phyloP scores from a whole-genome alignment of 2,888 invertebrate species.

The Pemphredon lugubris region DNA sequence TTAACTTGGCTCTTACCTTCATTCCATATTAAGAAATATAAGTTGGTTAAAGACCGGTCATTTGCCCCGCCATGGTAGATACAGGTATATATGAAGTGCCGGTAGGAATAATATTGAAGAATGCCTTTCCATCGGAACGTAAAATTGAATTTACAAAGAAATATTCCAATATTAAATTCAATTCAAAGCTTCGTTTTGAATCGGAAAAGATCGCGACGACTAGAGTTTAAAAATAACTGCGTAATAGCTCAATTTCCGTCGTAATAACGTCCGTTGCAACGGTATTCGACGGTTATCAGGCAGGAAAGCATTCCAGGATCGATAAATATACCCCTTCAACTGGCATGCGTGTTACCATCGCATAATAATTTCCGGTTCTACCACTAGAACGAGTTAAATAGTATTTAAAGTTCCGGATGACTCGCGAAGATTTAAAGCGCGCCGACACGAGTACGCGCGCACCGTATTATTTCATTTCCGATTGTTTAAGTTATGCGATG shows the following conservation, averaged over 20 bases:
- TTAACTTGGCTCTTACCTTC: too few relatives aligned
- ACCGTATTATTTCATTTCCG: background rate
- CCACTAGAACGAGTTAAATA: conserved; percentile 3
- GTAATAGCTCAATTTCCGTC: conserved; percentile 1
- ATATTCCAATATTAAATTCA: too few relatives aligned
- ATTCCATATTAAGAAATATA: too few relatives aligned
- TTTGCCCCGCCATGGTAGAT: too few relatives aligned
- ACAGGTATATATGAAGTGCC: too few relatives aligned
- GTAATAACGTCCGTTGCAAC: conserved; percentile 11
- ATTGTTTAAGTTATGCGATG: background rate
- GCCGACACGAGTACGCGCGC: background rate
- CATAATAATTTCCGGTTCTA: conserved; percentile 33
- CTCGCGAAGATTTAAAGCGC: conserved; percentile 6
- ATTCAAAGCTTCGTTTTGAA: background rate
- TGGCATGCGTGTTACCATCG: conserved; percentile 22
- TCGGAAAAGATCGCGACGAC: background rate
- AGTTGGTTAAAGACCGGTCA: too few relatives aligned
- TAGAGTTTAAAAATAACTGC: background rate
- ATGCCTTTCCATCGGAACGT: too few relatives aligned
- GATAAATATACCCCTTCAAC: conserved; percentile 35
- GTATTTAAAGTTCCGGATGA: conserved; percentile 20
- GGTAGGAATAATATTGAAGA: too few relatives aligned
- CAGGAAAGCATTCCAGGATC: conserved; percentile 21
- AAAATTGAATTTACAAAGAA: too few relatives aligned
- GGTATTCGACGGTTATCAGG: conserved; percentile 6